Conservation (phyloP, 2,888 invertebrate species). For the Blomia tropicalis region DNA sequence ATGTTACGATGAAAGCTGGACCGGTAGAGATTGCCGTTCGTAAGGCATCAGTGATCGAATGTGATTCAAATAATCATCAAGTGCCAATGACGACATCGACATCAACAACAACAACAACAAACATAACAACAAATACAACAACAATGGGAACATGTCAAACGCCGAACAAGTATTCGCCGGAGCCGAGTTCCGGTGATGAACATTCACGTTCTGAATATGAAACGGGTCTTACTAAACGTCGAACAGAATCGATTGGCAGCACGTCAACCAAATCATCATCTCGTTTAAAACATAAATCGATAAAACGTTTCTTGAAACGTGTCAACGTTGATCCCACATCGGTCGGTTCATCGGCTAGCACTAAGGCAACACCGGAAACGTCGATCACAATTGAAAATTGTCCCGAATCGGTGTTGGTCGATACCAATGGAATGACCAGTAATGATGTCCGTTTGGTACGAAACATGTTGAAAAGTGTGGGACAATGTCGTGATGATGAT, state of each 20-base stretch:
- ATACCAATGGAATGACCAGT: background rate
- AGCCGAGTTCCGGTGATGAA: background rate
- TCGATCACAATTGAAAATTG: background rate
- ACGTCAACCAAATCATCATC: background rate
- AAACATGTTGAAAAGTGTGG: constrained; percentile 33
- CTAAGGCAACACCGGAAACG: background rate
- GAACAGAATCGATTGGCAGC: background rate
- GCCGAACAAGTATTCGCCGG: too few species aligned
- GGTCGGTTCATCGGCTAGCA: background rate
- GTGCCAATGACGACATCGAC: background rate
- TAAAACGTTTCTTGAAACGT: background rate
- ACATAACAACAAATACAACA: background rate
- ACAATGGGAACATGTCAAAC: too few species aligned
- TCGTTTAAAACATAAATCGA: background rate
- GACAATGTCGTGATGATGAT: constrained; percentile 33
- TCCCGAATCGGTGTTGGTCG: background rate
- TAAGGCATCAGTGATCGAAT: background rate
- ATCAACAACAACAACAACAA: background rate
- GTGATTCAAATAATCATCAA: background rate
- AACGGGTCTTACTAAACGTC: background rate
- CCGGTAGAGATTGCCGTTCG: background rate
- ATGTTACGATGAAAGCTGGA: too few species aligned
- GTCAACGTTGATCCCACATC: background rate
- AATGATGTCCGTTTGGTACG: background rate
- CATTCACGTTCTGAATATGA: background rate